A percentile compares a stretch with the other conserved stretches of the same genome.
Conservation (phyloP, 2,797 vertebrate genomes). For the Mormyrus proboscirostris region DNA sequence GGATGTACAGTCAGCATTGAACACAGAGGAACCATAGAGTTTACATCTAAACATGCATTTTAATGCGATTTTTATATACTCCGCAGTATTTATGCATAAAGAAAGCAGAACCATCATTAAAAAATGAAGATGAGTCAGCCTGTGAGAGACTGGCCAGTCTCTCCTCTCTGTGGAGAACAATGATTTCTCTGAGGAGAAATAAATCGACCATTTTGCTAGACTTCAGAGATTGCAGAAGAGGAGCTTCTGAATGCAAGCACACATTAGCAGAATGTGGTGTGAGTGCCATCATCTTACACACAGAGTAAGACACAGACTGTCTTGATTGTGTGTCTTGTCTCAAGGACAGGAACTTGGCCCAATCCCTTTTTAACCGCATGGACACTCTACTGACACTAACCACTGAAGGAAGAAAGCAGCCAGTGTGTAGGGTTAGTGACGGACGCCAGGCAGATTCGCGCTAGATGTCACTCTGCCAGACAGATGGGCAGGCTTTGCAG, state of each 20-base stretch:
- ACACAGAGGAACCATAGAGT: neutral
- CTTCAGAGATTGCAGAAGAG: neutral
- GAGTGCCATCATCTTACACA: neutral
- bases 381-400: neutral
- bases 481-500: neutral
- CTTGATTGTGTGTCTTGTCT: constrained; percentile 9
- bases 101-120: neutral
- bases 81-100: neutral
- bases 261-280: neutral
- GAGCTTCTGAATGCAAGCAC: neutral
- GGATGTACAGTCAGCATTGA: neutral
- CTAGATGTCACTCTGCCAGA: neutral
- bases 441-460: neutral
- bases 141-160: neutral
- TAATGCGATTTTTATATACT: neutral
- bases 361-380: neutral
- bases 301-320: constrained; percentile 7
- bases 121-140: neutral
- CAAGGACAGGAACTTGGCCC: neutral
- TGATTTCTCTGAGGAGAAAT: neutral
- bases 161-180: neutral
- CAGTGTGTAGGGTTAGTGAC: neutral
- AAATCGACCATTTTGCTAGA: neutral
- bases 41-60: neutral
- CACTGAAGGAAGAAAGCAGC: neutral